Evolutionary conservation across 2,797 vertebrate genomes (phyloP), one percentile per base, ranked within the genome.

Genomic region (Sternotherus odoratus): DNA sequence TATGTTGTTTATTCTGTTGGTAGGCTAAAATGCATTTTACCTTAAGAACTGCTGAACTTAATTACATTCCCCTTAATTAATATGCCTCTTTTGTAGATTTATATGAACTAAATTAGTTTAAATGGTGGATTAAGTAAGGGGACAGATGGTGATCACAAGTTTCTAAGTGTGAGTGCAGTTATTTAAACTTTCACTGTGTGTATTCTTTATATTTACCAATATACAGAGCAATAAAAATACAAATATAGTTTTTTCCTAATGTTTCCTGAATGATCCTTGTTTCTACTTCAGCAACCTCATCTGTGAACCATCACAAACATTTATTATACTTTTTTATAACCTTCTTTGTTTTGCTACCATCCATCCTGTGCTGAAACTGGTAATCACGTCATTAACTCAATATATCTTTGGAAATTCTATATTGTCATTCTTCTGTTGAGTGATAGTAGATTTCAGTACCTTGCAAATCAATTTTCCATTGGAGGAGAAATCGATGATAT

Each of bases 1-100:
- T 82, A 39, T 28, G 26, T 28, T 82, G n/a, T 89, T 93, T 94
- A 46, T 92, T 86, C 82, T 88, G 88, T 95, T 94, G 81, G 74
- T 94, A 91, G 48, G 89, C 23, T 94, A 46, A 94, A 89, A 84
- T 79, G 21, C 3, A 43, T 60, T 30, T 79, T 53, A 30, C 11
- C 74, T 90, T 91, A 88, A 82, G 84, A 93, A 46, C 54, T 88
- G 56, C 19, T 84, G 75, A 95, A 46, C 6, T 90, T 3, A 50
- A 8, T 54, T 89, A 8, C 16, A 88, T 48, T 89, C 46, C 85
- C 69, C 23, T 92, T 88, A 17, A 83, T 94, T 92, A 83, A 92
- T 88, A 57, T 15, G 63, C 4, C 51, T 92, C 33, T 91, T 78
- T 90, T 9, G 43, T 66, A 91, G 72, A 87, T 94, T 94, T 88